Evolutionary conservation across 2,797 vertebrate genomes (phyloP).

Genomic region (Eulemur mongoz): DNA sequence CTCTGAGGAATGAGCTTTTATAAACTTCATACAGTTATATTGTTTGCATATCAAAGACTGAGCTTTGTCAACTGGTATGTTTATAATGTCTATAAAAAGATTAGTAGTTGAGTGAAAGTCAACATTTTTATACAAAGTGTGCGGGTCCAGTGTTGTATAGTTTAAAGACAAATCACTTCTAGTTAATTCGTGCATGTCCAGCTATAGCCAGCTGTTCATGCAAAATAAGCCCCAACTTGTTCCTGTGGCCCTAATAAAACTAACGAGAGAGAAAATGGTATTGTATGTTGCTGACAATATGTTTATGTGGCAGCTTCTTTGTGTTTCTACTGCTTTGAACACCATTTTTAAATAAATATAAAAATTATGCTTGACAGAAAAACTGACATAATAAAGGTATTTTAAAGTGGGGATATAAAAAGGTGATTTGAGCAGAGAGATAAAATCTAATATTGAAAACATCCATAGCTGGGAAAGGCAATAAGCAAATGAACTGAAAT

Average conservation of each 20-base stretch:
- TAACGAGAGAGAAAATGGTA: background rate
- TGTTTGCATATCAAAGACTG: constrained; percentile 24
- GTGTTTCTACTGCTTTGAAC: constrained; percentile 72
- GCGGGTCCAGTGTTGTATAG: background rate
- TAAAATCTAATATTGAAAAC: background rate
- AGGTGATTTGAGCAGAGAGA: background rate
- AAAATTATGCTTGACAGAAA: constrained; percentile 77
- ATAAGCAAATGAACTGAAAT: background rate
- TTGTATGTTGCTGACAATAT: constrained; percentile 60
- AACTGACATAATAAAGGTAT: constrained; percentile 74
- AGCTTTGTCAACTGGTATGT: background rate
- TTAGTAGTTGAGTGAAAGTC: constrained; percentile 63
- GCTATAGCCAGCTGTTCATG: constrained; percentile 16
- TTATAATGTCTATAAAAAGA: constrained; percentile 28
- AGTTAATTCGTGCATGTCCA: constrained; percentile 40
- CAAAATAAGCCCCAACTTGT: background rate
- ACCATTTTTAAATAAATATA: constrained; percentile 74
- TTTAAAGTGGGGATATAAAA: constrained; percentile 48
- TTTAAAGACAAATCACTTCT: constrained; percentile 61
- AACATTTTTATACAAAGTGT: constrained; percentile 42
- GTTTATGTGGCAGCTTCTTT: constrained; percentile 75
- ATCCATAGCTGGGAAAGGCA: background rate
- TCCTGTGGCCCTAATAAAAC: background rate
- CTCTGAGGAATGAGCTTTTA: constrained; percentile 1
- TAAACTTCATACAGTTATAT: background rate